Base-by-base conservation (phyloP, 2,113 vertebrate species). In the Apteryx mantelli region DNA sequence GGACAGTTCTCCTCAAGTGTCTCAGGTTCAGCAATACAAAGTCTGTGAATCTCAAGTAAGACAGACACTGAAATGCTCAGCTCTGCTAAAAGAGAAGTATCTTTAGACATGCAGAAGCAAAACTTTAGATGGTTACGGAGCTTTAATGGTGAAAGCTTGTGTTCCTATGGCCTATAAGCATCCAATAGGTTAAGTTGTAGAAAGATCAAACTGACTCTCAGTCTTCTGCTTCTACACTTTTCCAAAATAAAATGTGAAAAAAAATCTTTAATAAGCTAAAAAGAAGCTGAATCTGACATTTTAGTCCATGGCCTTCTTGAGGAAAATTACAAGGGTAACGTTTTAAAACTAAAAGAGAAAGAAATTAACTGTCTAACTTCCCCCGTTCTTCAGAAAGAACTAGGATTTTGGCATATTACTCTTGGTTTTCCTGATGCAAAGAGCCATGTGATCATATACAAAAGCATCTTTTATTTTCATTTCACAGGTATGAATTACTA, bases 261-360 rank as follows among this genome's bases (percentile, higher is more conserved):
- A 36, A 85, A 91, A 25, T 87, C 82, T 64, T 52, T 44, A 91
- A 69, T 38, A 91, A 95, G 55, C 10, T 85, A 61, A 88, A 95
- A 95, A 69, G 53, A 79, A 94, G 34, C 8, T 63, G 50, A 70
- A 82, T 58, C 81, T 82, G 52, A 60, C 26, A 64, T 87, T 95
- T 97, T 38, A 86, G 20, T 36, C 53, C 38, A 78, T 25, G 25
- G 26, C 5, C 21, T 56, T 91, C 65, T 56, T 61, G 36, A 87
- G 18, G 19, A 85, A 82, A 63, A 12, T 30, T 91, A 77, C 70
- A 68, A 86, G n/a, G 6, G 12, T 87, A 34, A 36, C 52, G 63
- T 92, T 84, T 58, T 69, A 85, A 80, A 95, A 96, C 32, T 52
- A 93, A 3, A 44, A 68, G 82, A 82, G 48, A 96, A 86, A 78